Percentiles rank a stretch among this genome's conserved stretches.
Conservation (phyloP, 2,797 vertebrate genomes). For the Chloroceryle inda region DNA sequence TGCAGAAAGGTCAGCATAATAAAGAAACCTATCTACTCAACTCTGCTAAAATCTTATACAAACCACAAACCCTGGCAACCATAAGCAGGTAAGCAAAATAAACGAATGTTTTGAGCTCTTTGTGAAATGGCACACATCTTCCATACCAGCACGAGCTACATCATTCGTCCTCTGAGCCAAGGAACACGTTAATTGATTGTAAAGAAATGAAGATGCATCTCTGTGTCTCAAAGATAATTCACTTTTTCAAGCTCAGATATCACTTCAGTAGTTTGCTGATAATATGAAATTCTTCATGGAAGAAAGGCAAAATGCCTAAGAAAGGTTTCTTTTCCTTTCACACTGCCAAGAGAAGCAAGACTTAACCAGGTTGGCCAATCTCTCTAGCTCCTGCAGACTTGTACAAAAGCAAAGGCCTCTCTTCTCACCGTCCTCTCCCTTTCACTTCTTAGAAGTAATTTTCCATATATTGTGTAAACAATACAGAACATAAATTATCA, state of each 20-base stretch:
- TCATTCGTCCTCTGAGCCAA: neutral
- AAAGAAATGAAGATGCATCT: neutral
- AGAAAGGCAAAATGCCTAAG: neutral
- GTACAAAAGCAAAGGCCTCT: neutral
- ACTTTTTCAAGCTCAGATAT: neutral
- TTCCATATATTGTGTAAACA: neutral
- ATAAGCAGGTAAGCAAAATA: neutral
- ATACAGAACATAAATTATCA: neutral
- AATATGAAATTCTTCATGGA: neutral
- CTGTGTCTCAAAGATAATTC: neutral
- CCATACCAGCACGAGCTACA: neutral
- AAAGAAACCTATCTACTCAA: neutral
- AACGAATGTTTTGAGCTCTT: neutral
- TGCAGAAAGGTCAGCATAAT: neutral
- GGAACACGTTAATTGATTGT: neutral
- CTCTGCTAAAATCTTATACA: neutral
- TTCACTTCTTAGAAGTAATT: neutral
- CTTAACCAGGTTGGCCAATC: neutral
- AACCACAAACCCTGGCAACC: neutral
- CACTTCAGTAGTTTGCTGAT: neutral
- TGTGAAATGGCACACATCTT: neutral
- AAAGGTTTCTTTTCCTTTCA: neutral
- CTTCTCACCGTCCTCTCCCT: neutral
- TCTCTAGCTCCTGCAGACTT: neutral
- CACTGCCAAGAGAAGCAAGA: neutral